Evolutionary conservation across 2,888 invertebrate species (phyloP), one percentile per base, ranked within the genome.

Genomic region (Agrochola litura): DNA sequence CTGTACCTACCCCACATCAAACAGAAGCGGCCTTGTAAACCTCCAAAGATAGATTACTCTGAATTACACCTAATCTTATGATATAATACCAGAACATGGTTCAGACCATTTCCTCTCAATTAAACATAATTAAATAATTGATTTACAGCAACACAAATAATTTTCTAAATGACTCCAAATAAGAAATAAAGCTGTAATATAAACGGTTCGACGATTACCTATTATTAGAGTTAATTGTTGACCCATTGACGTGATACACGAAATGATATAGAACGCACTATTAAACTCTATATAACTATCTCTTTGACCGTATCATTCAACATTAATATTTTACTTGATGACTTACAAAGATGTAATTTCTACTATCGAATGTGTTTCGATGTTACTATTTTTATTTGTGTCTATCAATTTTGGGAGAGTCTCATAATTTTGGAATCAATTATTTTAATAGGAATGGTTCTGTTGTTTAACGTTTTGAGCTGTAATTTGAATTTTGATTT

Each of bases 181-280:
- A 87, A 86, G 85, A 86, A 89, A 88, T 85, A 89, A 85, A 85
- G 85, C 76, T 85, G 73, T 83, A 71, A 46, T 77, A 76, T 85
- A 86, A 89, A 90, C 89, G 89, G 89, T 90, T 90, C 87, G 86
- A 81, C 83, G 83, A 94, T 95, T 93, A 93, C 90, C 89, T 91
- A 90, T 92, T 92, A 95, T 95, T 95, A 95, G 77, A 91, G 80
- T 93, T 95, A 95, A 95, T 95, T 93, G 92, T 88, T 91, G 85
- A 87, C 87, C 91, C 87, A 94, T 94, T 93, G 93, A 87, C 88
- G 89, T 93, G 92, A 93, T 93, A 93, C 90, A 91, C 90, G 89
- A 93, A 94, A 95, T 93, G 92, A 92, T 90, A 91, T 90, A 89
- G 87, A 91, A 90, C 89, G 89, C 89, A 84, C 89, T 80, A 93